Percentiles rank a stretch among this genome's conserved stretches.
These are phyloP conservation scores for Callionymus lyra DNA, from an alignment of 2,113 vertebrate species.

Conservation along the genomic window DNA sequence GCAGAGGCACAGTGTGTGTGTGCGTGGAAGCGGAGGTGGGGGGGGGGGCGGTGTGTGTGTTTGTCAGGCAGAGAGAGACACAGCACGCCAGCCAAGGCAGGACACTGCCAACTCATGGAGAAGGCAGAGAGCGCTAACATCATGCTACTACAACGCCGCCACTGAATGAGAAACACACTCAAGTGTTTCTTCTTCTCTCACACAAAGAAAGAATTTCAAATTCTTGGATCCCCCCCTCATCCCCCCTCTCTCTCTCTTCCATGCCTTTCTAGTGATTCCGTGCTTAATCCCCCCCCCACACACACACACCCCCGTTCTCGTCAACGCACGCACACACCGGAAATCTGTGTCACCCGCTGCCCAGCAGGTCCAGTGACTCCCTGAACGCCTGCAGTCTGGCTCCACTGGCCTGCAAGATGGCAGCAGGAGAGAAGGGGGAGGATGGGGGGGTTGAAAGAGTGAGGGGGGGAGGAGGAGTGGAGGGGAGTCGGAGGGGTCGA, in stretches of 20 bases:
- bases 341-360: slow-evolving; percentile 67
- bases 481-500: slow-evolving; percentile 21
- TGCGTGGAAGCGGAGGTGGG: slow-evolving; percentile 26
- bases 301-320: slow-evolving; percentile 14
- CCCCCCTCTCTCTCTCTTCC: slow-evolving; percentile 19
- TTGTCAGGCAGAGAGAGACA: slow-evolving; percentile 46
- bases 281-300: slow-evolving; percentile 48
- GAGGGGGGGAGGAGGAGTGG: slow-evolving; percentile 10
- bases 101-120: slow-evolving; percentile 67
- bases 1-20: slow-evolving; percentile 53
- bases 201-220: slow-evolving; percentile 59
- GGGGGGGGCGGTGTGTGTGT: slow-evolving; percentile 22
- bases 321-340: slow-evolving; percentile 40
- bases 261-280: slow-evolving; percentile 64
- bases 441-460: slow-evolving; percentile 26
- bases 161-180: slow-evolving; percentile 54
- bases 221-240: slow-evolving; percentile 54
- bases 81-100: slow-evolving; percentile 63
- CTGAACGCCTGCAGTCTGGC: slow-evolving; percentile 66
- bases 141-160: slow-evolving; percentile 49
- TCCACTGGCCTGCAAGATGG: slow-evolving; percentile 67
- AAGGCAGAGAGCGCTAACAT: slow-evolving; percentile 58
- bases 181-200: slow-evolving; percentile 52
- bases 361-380: slow-evolving; percentile 67
- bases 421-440: slow-evolving; percentile 42